Conservation (phyloP, 2,888 invertebrate species). For the Cepaea hortensis region DNA sequence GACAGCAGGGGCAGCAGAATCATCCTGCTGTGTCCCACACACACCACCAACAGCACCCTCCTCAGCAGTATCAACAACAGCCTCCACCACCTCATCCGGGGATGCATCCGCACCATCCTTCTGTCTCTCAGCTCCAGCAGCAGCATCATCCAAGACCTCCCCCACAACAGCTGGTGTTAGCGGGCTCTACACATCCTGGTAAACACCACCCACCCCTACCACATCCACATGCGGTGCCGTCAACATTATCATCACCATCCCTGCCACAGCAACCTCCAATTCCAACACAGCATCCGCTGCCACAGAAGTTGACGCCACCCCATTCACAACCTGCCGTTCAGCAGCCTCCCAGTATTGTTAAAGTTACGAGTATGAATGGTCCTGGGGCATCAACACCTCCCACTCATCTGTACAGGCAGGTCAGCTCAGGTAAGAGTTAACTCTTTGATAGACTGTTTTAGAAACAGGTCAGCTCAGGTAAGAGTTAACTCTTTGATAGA, state of each 20-base stretch:
- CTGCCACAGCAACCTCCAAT: constrained; percentile 14
- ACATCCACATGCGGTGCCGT: constrained; percentile 12
- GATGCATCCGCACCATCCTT: constrained; percentile 1
- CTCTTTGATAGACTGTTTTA: no score
- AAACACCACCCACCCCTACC: neutral
- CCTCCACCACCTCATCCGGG: constrained; percentile 20
- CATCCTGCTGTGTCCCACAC: constrained; percentile 14
- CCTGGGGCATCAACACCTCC: constrained; percentile 4
- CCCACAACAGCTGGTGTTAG: constrained; percentile 1
- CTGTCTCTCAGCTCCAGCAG: neutral
- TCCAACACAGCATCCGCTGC: constrained; percentile 16
- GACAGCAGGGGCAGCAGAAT: constrained; percentile 9
- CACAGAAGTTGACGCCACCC: constrained; percentile 25
- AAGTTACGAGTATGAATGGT: constrained; percentile 22
- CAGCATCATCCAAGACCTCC: constrained; percentile 17
- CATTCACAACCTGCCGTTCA: constrained; percentile 6
- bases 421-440: constrained; percentile 15
- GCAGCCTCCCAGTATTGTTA: neutral
- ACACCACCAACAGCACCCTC: constrained; percentile 25
- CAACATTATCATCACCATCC: neutral
- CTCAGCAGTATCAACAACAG: constrained; percentile 10
- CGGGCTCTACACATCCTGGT: neutral
- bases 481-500: no score
- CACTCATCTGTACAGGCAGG: neutral
- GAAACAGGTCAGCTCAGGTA: constrained; percentile 26